Conservation (phyloP, 2,888 invertebrate genomes). For the Buathra laborator region DNA sequence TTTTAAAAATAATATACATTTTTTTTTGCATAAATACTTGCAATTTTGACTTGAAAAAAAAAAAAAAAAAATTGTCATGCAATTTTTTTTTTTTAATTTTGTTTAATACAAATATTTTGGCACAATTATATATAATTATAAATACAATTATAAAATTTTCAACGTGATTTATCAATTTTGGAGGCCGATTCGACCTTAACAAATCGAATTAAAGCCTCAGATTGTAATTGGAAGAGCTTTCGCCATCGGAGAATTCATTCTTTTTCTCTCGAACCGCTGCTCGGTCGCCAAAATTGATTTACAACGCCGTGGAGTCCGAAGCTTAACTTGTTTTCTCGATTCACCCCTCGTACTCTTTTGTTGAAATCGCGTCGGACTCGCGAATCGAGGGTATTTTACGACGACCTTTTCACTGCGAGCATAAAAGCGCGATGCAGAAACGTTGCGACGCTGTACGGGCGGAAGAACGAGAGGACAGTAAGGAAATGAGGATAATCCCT, state of each 20-base stretch:
- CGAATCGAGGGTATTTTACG: constrained; percentile 3
- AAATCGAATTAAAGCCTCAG: background rate
- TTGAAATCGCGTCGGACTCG: constrained; percentile 3
- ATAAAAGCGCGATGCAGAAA: background rate
- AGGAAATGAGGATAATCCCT: constrained; percentile 47
- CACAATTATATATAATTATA: too few species aligned
- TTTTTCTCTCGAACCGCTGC: background rate
- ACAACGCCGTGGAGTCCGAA: background rate
- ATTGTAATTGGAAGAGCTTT: constrained; percentile 7
- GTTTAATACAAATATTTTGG: too few species aligned
- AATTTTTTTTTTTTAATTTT: too few species aligned
- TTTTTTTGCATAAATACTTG: too few species aligned
- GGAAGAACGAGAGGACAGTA: constrained; percentile 17
- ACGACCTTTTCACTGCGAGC: background rate
- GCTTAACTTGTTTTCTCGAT: constrained; percentile 18
- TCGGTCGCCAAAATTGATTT: constrained; percentile 20
- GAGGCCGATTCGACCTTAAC: background rate
- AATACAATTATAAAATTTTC: background rate
- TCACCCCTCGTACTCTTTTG: constrained; percentile 5
- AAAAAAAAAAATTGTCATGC: too few species aligned
- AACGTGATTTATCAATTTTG: constrained; percentile 12
- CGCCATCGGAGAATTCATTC: background rate
- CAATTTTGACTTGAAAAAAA: too few species aligned
- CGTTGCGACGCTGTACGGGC: background rate
- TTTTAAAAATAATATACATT: too few species aligned